Evolutionary conservation across 2,113 vertebrate genomes (phyloP), one percentile per base, ranked within the genome.

Genomic region (Sakesphorus luctuosus): DNA sequence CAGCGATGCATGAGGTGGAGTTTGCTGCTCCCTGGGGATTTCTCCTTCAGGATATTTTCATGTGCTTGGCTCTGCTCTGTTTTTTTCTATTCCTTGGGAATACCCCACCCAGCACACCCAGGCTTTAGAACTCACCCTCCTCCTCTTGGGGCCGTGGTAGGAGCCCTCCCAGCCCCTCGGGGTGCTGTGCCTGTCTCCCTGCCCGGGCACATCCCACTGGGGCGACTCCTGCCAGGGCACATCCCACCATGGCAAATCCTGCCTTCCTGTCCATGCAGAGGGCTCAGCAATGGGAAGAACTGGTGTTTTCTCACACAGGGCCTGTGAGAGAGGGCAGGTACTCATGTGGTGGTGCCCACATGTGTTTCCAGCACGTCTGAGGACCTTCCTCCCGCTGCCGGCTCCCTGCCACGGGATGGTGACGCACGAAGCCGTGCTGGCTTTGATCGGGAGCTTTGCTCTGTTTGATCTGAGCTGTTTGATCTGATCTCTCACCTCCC

Each of bases 381-480:
- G 61, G 71, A 62, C 33, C 53, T 72, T 84, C 59, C 86, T 80
- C 69, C 74, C 38, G 63, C 33, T 23, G 49, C 56, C 1, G 25
- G 23, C 38, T n/a, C 18, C 4, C 8, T 84, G 84, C 87, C 0
- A 35, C 13, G 47, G 81, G 58, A 21, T 2, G 7, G 59, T 7
- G 35, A 71, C 19, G 7, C 9, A 24, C n/a, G 4, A 61, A 61
- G 91, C 14, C 1, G 3, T 7, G 52, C 61, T 12, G 67, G n/a
- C 93, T 94, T 89, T 89, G 86, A 86, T 67, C 2, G 17, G 46
- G 79, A 69, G 82, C 19, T 73, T 87, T 44, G 59, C 44, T 84
- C 33, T 10, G 18, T 90, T 90, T 93, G 84, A 87, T 90, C 79
- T 59, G 59, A 50, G 47, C 79, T 20, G 55, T 96, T 95, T 92